These are phyloP conservation scores for Meleagris gallopavo DNA, from an alignment of 2,113 vertebrate genomes.

Conservation along the genomic window DNA sequence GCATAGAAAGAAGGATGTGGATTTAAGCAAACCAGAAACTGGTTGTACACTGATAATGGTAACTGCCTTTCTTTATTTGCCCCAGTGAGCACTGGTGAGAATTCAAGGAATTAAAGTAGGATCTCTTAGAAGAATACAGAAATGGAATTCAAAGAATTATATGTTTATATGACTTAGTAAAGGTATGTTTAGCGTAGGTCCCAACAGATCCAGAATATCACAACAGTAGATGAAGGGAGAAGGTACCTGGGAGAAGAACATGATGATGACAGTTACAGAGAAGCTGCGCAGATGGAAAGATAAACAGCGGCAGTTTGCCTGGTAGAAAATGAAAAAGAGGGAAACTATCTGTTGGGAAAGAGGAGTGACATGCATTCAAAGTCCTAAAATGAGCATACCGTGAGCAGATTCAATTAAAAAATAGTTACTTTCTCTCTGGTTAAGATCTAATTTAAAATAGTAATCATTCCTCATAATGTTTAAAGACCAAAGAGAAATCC, in stretches of 20 bases:
- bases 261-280: neutral
- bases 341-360: neutral
- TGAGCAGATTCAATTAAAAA: neutral
- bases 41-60: neutral
- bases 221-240: neutral
- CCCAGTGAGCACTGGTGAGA: neutral
- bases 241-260: neutral
- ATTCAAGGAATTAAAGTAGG: neutral
- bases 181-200: neutral
- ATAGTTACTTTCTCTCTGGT: neutral
- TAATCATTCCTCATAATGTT: neutral
- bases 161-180: neutral
- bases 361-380: accelerated
- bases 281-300: neutral
- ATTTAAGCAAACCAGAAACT: neutral
- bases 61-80: neutral
- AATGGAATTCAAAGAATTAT: neutral
- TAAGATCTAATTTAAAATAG: neutral
- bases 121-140: neutral
- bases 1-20: neutral
- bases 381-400: neutral
- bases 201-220: neutral
- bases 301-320: neutral
- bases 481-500: neutral
- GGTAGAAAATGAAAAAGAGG: neutral